phyloP scores from a whole-genome alignment of 2,797 vertebrate genomes.

The Urocyon cinereoargenteus region DNA sequence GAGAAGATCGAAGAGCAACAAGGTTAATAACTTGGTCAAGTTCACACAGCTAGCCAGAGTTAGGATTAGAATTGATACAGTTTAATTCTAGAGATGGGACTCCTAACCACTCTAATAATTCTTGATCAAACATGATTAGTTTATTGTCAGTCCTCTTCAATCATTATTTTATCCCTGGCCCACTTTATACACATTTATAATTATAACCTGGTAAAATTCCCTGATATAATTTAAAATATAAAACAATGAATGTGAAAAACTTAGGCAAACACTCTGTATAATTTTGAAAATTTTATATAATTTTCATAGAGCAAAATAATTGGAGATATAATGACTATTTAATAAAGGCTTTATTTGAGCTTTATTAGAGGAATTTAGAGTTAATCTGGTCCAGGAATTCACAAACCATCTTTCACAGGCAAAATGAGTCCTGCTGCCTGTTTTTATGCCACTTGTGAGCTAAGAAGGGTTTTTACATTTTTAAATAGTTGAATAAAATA shows the following conservation, averaged over 20 bases:
- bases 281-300: not conserved
- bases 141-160: not conserved
- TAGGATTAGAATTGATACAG: not conserved
- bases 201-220: conserved; percentile 2
- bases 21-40: conserved; percentile 43
- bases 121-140: not conserved
- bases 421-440: not conserved
- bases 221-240: not conserved
- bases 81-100: not conserved
- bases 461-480: not conserved
- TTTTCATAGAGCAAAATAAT: not conserved
- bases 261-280: not conserved
- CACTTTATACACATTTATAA: not conserved
- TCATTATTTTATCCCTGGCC: not conserved
- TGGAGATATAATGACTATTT: not conserved
- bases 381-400: not conserved
- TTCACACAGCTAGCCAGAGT: not conserved
- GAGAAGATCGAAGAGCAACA: not conserved
- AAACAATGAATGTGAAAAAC: not conserved
- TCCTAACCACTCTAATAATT: not conserved
- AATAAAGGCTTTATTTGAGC: not conserved
- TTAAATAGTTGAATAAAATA: not conserved
- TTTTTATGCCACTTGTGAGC: not conserved
- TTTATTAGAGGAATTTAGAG: not conserved
- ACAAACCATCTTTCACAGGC: not conserved